Evolutionary conservation across 1,140 invertebrate genomes (phyloP), one percentile per base, ranked within the genome.

Genomic region (Zeugodacus cucurbitae): DNA sequence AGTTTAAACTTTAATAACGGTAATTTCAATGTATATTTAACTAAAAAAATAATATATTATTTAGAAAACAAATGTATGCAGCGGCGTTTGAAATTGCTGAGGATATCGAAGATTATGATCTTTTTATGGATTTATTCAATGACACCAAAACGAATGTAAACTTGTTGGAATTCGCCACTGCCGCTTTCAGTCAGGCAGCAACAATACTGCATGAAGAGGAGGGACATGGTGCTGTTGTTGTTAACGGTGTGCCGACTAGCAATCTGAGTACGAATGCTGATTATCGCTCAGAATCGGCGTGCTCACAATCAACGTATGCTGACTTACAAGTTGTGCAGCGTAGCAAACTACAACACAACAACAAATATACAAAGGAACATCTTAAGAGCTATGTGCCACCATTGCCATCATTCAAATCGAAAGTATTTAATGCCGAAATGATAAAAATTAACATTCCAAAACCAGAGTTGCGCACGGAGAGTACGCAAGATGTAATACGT

Each of bases 41-140:
- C n/a, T 14, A 29, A 20, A 74, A 57, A 41, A 64, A 87, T 74
- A 57, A 74, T 54, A 78, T 48, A 88, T 90, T 89, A 54, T 90
- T 2, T 91, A 97, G 97, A 89, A 96, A 97, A 91, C 95, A 96
- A 87, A 94, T 97, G 82, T 96, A 97, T 92, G 97, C 98, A 91
- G 98, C 97, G 91, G 97, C 97, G 14, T 97, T 98, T 91, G 95
- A 97, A 88, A 94, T 98, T 78, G 97, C 97, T 22, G 96, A 98
- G 90, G 97, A 98, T 93, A 94, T 98, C 87, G 95, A 95, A 48
- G 96, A 97, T 91, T 96, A 96, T 91, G 97, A 97, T 94, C 94
- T 97, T 58, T 97, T 97, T 90, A 96, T 97, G 95, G 97, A 98
- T 94, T 95, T 98, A 62, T 96, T 97, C 91, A 97, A 96, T 93